Conservation (phyloP, 2,797 vertebrate species). For the Myripristis murdjan region DNA sequence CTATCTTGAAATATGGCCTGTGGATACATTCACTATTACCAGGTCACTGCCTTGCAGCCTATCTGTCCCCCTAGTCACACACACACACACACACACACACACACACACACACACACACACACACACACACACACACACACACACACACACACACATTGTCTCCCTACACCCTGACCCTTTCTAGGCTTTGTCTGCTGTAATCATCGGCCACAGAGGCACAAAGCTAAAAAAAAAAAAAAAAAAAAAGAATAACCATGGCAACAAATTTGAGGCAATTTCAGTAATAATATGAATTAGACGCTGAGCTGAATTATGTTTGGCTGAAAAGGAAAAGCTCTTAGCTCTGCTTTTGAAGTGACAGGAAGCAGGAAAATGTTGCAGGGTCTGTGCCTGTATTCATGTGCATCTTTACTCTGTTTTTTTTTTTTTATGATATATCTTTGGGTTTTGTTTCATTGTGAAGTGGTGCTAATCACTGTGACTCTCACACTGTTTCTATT, state of each 20-base stretch:
- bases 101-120: slow-evolving; percentile 13
- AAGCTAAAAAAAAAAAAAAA: slow-evolving; percentile 84
- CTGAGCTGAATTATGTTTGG: slow-evolving; percentile 75
- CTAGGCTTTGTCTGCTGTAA: slow-evolving; percentile 72
- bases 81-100: too few relatives aligned
- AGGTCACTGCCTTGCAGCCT: slow-evolving; percentile 82
- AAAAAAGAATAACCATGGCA: slow-evolving; percentile 90
- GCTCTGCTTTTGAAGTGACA: slow-evolving; percentile 63
- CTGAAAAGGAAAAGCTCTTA: slow-evolving; percentile 68
- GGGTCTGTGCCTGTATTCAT: slow-evolving; percentile 18
- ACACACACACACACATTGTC: slow-evolving; percentile 26
- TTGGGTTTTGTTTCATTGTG: slow-evolving; percentile 23
- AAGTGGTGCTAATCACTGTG: background rate
- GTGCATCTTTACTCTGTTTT: background rate
- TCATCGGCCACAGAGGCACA: slow-evolving; percentile 76
- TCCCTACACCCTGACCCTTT: slow-evolving; percentile 54
- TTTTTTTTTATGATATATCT: slow-evolving; percentile 10
- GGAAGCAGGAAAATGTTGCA: slow-evolving; percentile 32
- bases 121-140: slow-evolving; percentile 29
- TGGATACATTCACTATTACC: slow-evolving; percentile 85
- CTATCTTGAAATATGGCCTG: slow-evolving; percentile 85
- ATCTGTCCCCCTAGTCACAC: slow-evolving; percentile 56
- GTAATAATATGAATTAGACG: slow-evolving; percentile 84
- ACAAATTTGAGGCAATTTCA: slow-evolving; percentile 88
- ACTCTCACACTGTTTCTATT: slow-evolving; percentile 51